Percentiles rank a stretch among this genome's conserved stretches.
These are phyloP conservation scores for Saturnia pavonia DNA, from an alignment of 2,888 invertebrate species.

Conservation along the genomic window DNA sequence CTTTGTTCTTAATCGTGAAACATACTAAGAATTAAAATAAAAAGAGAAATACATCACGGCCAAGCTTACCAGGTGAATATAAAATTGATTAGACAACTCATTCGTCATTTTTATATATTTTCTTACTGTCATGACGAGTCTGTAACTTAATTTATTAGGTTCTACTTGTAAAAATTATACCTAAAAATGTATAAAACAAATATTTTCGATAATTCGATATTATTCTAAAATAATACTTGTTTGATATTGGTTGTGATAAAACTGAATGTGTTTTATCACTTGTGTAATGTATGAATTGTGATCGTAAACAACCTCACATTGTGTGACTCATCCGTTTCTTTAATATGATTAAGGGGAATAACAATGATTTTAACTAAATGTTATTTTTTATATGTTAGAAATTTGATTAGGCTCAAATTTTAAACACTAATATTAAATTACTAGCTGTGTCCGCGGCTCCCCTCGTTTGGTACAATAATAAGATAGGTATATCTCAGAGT, in stretches of 20 bases:
- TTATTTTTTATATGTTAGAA: neutral
- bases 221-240: slow-evolving; percentile 34
- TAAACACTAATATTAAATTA: too few relatives aligned
- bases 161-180: neutral
- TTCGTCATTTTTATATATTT: neutral
- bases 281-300: slow-evolving; percentile 47
- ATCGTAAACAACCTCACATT: slow-evolving; percentile 35
- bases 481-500: too few relatives aligned
- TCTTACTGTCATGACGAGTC: neutral
- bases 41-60: too few relatives aligned
- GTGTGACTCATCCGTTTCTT: slow-evolving; percentile 48
- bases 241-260: slow-evolving; percentile 39
- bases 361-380: neutral
- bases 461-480: too few relatives aligned
- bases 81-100: too few relatives aligned
- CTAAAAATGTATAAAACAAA: slow-evolving; percentile 15
- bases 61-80: too few relatives aligned
- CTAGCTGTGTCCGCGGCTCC: too few relatives aligned
- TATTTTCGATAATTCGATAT: slow-evolving; percentile 19
- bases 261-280: slow-evolving; percentile 49
- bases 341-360: slow-evolving; percentile 33
- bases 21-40: too few relatives aligned
- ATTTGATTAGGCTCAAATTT: neutral
- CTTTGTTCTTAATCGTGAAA: too few relatives aligned
- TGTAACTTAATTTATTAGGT: neutral